Base-by-base conservation (phyloP, 2,797 vertebrate genomes). In the Smutsia gigantea region DNA sequence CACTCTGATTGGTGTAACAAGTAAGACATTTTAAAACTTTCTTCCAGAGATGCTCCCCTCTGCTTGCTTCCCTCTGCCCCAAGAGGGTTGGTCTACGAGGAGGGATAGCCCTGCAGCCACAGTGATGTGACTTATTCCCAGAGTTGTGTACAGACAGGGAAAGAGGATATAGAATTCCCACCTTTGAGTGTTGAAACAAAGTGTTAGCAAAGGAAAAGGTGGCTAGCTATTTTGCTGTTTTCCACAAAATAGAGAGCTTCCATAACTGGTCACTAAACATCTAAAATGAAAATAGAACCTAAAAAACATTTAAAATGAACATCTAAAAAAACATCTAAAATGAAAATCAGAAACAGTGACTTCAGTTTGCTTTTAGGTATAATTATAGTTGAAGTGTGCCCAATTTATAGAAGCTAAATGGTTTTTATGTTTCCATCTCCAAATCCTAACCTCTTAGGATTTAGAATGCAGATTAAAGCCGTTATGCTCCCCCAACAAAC, bases 1-100 rank as follows among this genome's bases (percentile, higher is more conserved):
- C 51, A 99, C 99, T 7, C 42, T 99, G 69, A 98, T 99, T 94
- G 98, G 99, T 77, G 94, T 99, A 95, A 99, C 99, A 98, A 99
- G 99, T 99, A 99, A 99, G 99, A 74, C 5, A 29, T 77, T 87
- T 90, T 21, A 53, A 71, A 86, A 34, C 53, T 79, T 88, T 61
- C 68, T 95, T 83, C 37, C 7, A 61, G 25, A 74, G 4, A 1
- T 11, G 39, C n/a, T 61, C 6, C 39, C 63, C 11, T 83, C 37
- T 8, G 2, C 55, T 59, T 46, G 4, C 29, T n/a, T 68, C n/a
- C 21, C 3, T 87, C 14, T 39, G 18, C 11, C 9, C 37, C 25
- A 4, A 77, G 34, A 84, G 81, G 19, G 0, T 17, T 87, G 23
- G 71, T 19, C 25, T 23, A 11, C 14, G 0, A 5, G 14, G 13